phyloP scores from a whole-genome alignment of 2,113 vertebrate species.

The Gopherus flavomarginatus region DNA sequence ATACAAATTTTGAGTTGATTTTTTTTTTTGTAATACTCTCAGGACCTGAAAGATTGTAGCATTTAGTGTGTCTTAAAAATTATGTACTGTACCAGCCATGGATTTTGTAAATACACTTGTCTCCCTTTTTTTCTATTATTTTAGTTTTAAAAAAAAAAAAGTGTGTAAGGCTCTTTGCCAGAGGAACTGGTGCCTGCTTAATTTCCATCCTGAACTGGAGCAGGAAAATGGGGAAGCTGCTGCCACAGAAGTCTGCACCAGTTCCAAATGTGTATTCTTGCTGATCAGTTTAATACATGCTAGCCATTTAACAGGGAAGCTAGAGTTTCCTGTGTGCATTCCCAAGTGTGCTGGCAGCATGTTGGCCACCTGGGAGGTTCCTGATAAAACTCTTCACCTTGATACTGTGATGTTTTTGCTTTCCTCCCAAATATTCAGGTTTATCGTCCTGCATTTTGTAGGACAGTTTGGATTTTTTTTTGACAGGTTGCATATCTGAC shows the following conservation, averaged over 20 bases:
- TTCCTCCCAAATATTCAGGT: constrained; percentile 57
- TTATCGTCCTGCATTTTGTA: constrained; percentile 27
- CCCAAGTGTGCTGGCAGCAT: background rate
- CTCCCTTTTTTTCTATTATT: constrained; percentile 86
- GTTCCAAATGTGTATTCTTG: constrained; percentile 47
- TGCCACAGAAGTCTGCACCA: constrained; percentile 69
- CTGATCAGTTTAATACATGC: constrained; percentile 33
- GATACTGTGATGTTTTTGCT: constrained; percentile 40
- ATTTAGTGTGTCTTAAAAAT: constrained; percentile 90
- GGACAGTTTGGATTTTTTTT: background rate
- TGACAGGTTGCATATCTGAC: background rate
- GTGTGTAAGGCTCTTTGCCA: constrained; percentile 78
- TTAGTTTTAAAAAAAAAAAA: constrained; percentile 73
- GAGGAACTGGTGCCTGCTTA: constrained; percentile 80
- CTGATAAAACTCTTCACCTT: constrained; percentile 10
- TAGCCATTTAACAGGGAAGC: constrained; percentile 24
- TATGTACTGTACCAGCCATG: constrained; percentile 89
- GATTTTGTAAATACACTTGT: constrained; percentile 87
- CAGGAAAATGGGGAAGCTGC: constrained; percentile 77
- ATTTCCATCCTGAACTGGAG: constrained; percentile 73
- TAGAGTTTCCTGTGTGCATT: background rate
- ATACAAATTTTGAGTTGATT: constrained; percentile 79
- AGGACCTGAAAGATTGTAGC: constrained; percentile 89
- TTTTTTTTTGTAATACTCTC: constrained; percentile 84
- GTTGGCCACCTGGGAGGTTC: constrained; percentile 15